A percentile compares a stretch with the other conserved stretches of the same genome.
phyloP scores from a whole-genome alignment of 2,888 invertebrate genomes.

The Drosophila infuscata region DNA sequence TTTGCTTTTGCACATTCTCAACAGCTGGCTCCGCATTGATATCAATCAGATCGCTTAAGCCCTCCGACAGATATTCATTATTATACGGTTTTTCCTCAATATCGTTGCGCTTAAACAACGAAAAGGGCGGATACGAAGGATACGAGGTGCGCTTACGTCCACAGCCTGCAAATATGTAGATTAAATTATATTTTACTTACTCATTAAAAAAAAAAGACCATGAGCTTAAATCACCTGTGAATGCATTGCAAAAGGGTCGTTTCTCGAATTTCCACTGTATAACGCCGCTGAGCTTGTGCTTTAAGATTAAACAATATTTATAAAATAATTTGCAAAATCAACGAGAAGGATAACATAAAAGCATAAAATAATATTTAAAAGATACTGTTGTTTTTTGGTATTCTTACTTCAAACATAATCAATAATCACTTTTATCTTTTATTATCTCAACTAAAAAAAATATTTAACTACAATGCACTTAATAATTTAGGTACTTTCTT shows the following conservation, averaged over 20 bases:
- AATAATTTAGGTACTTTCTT: not conserved
- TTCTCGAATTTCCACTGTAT: conserved; percentile 88
- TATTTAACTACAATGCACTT: conserved; percentile 1
- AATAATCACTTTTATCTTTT: not conserved
- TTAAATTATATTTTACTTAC: not conserved
- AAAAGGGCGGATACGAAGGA: conserved; percentile 78
- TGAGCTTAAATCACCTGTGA: conserved; percentile 88
- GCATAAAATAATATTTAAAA: too few species aligned
- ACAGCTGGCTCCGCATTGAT: conserved; percentile 89
- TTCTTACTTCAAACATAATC: not conserved
- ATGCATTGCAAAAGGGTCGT: conserved; percentile 95
- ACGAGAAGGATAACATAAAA: too few species aligned
- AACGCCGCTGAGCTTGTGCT: conserved; percentile 83
- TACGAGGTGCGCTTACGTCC: conserved; percentile 88
- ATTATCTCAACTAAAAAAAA: not conserved
- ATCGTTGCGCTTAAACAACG: conserved; percentile 77
- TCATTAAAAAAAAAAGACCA: not conserved
- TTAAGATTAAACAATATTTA: not conserved
- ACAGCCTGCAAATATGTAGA: conserved; percentile 87
- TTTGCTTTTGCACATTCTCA: conserved; percentile 91
- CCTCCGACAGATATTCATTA: conserved; percentile 87
- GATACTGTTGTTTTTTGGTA: too few species aligned
- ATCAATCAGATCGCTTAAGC: conserved; percentile 88
- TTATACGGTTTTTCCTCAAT: conserved; percentile 85
- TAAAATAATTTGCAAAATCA: not conserved